These are phyloP conservation scores for Trinectes maculatus DNA, from an alignment of 2,113 vertebrate genomes.

Conservation along the genomic window DNA sequence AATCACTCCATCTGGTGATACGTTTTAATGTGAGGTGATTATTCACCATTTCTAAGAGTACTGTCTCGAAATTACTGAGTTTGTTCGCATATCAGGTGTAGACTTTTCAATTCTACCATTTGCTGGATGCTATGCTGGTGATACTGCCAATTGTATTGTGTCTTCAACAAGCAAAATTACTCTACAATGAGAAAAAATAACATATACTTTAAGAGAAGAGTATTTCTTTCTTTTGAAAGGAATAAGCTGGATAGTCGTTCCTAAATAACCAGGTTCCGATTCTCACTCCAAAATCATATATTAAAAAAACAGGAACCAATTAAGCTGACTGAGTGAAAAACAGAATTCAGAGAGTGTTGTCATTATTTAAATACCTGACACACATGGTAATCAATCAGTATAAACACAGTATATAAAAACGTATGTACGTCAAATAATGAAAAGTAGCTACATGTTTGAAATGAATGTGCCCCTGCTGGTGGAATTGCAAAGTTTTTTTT, in stretches of 20 bases:
- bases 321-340: conserved; percentile 50
- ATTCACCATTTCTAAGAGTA: not conserved
- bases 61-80: not conserved
- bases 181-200: conserved; percentile 9
- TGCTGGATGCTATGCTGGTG: no score
- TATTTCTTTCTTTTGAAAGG: conserved; percentile 18
- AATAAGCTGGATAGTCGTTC: conserved; percentile 40
- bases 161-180: not conserved
- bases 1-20: not conserved
- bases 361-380: conserved; percentile 62
- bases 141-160: not conserved
- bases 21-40: not conserved
- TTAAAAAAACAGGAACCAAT: conserved; percentile 55
- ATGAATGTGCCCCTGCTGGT: no score
- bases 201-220: not conserved
- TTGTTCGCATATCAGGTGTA: not conserved
- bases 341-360: conserved; percentile 32
- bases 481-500: no score
- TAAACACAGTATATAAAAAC: conserved; percentile 55
- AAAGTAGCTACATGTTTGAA: no score
- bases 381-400: conserved; percentile 68
- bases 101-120: no score
- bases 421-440: conserved; percentile 34
- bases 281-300: no score
- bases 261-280: conserved; percentile 24